Conservation (phyloP, 2,888 invertebrate species). For the Rutpela maculata region DNA sequence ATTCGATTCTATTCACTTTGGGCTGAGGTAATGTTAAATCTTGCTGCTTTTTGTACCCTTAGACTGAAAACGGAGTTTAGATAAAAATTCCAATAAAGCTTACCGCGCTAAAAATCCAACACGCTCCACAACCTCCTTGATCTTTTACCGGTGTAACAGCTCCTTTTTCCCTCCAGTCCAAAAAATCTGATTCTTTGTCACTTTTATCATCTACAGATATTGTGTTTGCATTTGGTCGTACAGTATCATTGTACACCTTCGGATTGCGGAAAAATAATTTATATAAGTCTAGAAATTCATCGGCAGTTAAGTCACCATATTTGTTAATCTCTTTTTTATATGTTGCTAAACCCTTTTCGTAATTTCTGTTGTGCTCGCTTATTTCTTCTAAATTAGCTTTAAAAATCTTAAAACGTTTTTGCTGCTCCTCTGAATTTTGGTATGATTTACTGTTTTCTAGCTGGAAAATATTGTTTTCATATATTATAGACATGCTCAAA, state of each 20-base stretch:
- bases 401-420: constrained; percentile 33
- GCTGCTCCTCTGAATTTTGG: constrained; percentile 34
- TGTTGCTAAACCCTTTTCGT: constrained; percentile 30
- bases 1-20: no score
- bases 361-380: constrained; percentile 44
- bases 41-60: no score
- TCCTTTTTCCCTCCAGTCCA: constrained; percentile 47
- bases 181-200: constrained; percentile 6
- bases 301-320: constrained; percentile 44
- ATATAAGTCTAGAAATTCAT: constrained; percentile 44
- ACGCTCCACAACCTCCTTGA: constrained; percentile 50
- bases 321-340: constrained; percentile 45
- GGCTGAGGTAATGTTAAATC: no score
- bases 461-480: constrained; percentile 29
- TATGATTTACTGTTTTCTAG: constrained; percentile 41
- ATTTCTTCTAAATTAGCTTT: constrained; percentile 44
- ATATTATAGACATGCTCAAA: not conserved
- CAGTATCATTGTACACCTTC: constrained; percentile 17
- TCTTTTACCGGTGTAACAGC: constrained; percentile 47
- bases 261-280: constrained; percentile 1
- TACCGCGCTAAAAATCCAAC: constrained; percentile 52
- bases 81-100: constrained; percentile 8
- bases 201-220: not conserved
- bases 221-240: not conserved
- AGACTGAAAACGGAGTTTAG: no score